phyloP scores from a whole-genome alignment of 2,797 vertebrate species.

The Acanthiza pusilla region DNA sequence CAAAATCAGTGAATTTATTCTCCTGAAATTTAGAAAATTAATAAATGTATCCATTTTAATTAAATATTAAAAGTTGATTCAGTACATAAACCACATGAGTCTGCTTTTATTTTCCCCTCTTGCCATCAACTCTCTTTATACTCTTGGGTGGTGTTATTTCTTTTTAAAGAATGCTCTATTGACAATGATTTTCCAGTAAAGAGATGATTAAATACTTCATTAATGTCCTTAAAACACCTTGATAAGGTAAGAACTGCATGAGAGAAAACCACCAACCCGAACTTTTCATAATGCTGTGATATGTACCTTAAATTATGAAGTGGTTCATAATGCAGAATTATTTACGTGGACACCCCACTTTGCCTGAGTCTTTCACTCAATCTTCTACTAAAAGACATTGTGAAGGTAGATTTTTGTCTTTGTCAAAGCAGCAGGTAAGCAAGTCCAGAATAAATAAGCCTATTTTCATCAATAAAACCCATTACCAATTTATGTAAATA shows the following conservation, averaged over 20 bases:
- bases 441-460: not conserved
- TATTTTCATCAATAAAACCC: not conserved
- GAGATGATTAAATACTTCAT: not conserved
- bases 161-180: not conserved
- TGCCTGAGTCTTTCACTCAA: not conserved
- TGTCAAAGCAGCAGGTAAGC: not conserved
- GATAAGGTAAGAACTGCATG: not conserved
- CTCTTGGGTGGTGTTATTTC: not conserved
- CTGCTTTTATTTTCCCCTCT: fast-evolving
- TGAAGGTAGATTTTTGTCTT: not conserved
- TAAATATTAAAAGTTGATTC: not conserved
- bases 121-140: not conserved
- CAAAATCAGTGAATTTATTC: not conserved
- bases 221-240: not conserved
- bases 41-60: not conserved
- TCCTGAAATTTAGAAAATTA: not conserved
- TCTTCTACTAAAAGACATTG: not conserved
- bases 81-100: not conserved
- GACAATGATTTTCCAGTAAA: not conserved
- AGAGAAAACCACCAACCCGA: not conserved
- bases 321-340: not conserved
- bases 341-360: not conserved
- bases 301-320: not conserved
- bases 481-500: not conserved
- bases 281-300: not conserved